Percentiles rank a stretch among this genome's conserved stretches.
phyloP scores from a whole-genome alignment of 2,113 vertebrate species.

The Dasyornis broadbenti region DNA sequence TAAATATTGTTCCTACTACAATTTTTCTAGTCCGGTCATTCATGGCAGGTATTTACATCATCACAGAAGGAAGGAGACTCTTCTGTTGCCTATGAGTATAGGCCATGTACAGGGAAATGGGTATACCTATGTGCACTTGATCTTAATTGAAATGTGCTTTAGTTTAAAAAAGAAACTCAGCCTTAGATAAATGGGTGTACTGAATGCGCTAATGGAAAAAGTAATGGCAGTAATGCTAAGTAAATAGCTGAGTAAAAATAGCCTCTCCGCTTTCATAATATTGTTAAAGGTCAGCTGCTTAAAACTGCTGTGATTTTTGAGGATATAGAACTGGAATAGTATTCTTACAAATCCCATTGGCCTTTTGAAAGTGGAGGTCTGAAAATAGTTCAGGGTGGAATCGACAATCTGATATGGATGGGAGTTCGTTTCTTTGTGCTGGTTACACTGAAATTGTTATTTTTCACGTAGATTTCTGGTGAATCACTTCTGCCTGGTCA shows the following conservation, averaged over 20 bases:
- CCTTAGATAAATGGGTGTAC: background rate
- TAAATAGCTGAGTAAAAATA: conserved; percentile 37
- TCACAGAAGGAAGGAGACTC: background rate
- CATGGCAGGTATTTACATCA: background rate
- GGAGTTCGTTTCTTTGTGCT: background rate
- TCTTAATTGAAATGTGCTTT: background rate
- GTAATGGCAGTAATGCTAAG: conserved; percentile 7
- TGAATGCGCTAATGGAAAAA: conserved; percentile 37
- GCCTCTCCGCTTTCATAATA: conserved; percentile 3
- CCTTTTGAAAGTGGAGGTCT: conserved; percentile 5
- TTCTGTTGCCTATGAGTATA: background rate
- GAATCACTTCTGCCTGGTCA: background rate
- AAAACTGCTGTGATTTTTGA: conserved; percentile 27
- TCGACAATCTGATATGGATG: background rate
- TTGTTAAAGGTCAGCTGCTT: conserved; percentile 39
- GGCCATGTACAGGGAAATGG: background rate
- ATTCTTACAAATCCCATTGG: background rate
- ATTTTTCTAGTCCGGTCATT: background rate
- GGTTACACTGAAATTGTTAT: background rate
- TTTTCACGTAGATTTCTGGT: background rate
- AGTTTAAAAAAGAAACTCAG: background rate
- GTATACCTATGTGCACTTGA: background rate
- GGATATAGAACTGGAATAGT: background rate
- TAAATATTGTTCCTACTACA: conserved; percentile 28
- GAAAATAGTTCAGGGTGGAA: background rate